phyloP scores from a whole-genome alignment of 2,888 invertebrate genomes.

The Timandra comae region DNA sequence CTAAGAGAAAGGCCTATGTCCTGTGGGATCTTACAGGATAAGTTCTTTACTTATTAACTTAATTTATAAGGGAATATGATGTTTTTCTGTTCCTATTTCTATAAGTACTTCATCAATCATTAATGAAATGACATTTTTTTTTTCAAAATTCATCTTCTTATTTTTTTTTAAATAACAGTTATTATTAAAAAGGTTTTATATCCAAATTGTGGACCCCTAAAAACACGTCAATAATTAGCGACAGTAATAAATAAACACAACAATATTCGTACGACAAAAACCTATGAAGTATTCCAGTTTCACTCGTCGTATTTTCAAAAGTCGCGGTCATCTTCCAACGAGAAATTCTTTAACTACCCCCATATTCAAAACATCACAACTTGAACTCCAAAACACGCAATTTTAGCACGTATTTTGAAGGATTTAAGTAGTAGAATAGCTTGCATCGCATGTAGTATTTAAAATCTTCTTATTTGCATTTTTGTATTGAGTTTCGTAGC shows the following conservation, averaged over 20 bases:
- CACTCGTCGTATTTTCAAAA: constrained; percentile 72
- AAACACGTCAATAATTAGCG: constrained; percentile 54
- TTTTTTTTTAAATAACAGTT: too few species aligned
- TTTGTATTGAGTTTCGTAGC: constrained; percentile 20
- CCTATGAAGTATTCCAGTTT: constrained; percentile 57
- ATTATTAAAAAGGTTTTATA: too few species aligned
- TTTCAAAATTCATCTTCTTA: too few species aligned
- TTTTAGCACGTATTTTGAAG: constrained; percentile 6
- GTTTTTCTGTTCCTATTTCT: too few species aligned
- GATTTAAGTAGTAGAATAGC: constrained; percentile 9
- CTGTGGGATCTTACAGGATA: too few species aligned
- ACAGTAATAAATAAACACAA: constrained; percentile 59
- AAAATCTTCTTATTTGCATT: neutral
- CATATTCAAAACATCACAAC: constrained; percentile 8
- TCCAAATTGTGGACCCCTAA: too few species aligned
- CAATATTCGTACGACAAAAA: constrained; percentile 59
- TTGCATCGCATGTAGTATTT: too few species aligned
- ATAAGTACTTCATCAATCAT: too few species aligned
- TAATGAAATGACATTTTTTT: too few species aligned
- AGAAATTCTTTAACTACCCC: constrained; percentile 21
- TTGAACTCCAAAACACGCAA: neutral
- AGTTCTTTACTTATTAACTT: too few species aligned
- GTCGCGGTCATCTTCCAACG: constrained; percentile 41
- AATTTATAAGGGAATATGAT: too few species aligned
- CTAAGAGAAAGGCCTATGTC: too few species aligned